Conservation (phyloP, 2,888 invertebrate species). For the Carterocephalus palaemon region DNA sequence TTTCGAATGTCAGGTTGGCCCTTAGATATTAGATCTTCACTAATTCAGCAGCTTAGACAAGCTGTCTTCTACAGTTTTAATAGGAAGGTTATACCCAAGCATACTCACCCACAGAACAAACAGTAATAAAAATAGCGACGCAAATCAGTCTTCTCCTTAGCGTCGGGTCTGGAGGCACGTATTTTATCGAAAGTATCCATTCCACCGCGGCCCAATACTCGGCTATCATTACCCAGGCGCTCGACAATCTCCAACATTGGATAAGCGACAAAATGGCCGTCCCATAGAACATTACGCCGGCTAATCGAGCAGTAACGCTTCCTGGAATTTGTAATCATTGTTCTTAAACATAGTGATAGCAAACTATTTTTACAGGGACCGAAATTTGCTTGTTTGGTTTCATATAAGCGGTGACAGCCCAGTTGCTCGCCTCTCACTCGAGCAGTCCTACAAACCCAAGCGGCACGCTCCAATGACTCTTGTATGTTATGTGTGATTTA, state of each 20-base stretch:
- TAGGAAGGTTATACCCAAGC: too few relatives aligned
- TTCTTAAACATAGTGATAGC: neutral
- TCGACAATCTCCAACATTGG: conserved; percentile 45
- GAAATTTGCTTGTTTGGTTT: conserved; percentile 1
- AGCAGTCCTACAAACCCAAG: neutral
- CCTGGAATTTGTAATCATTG: conserved; percentile 38
- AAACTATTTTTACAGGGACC: conserved; percentile 7
- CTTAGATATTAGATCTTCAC: too few relatives aligned
- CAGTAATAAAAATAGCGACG: conserved; percentile 36
- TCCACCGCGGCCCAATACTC: conserved; percentile 47
- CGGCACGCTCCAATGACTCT: too few relatives aligned
- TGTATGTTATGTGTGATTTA: too few relatives aligned
- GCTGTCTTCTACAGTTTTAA: too few relatives aligned
- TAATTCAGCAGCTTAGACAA: too few relatives aligned
- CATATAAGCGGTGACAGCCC: too few relatives aligned
- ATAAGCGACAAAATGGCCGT: conserved; percentile 46
- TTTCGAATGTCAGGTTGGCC: too few relatives aligned
- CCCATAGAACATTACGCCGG: conserved; percentile 60
- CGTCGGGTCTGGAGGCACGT: conserved; percentile 40
- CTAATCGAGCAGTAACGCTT: conserved; percentile 51
- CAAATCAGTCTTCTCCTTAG: conserved; percentile 42
- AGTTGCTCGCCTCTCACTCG: neutral
- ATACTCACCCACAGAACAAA: conserved; percentile 42
- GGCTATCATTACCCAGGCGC: conserved; percentile 41
- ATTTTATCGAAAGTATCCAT: conserved; percentile 35